These are phyloP conservation scores for Geophilus truncorum DNA, from an alignment of 2,888 invertebrate genomes.

Conservation along the genomic window DNA sequence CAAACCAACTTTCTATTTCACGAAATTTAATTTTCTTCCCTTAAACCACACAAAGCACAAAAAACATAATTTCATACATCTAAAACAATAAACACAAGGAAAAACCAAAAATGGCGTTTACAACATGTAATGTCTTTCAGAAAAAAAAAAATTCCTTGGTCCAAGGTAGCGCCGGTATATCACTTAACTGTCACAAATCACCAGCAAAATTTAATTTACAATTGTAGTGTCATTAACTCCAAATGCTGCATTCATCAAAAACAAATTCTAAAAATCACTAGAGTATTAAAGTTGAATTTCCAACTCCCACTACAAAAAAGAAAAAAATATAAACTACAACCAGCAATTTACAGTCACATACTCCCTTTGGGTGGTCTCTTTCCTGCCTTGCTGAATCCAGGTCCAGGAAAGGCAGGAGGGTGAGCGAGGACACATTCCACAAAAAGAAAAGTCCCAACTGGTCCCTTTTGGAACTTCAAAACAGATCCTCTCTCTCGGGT, in stretches of 20 bases:
- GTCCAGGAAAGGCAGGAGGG: background rate
- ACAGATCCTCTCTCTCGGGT: background rate
- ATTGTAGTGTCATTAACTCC: background rate
- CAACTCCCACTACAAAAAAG: background rate
- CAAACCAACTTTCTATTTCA: background rate
- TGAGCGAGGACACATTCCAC: background rate
- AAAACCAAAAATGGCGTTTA: background rate
- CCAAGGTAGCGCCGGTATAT: background rate
- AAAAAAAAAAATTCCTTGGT: background rate
- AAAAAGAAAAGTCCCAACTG: background rate
- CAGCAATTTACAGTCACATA: conserved; percentile 3
- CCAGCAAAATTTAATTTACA: background rate
- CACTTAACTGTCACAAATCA: background rate
- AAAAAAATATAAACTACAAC: background rate
- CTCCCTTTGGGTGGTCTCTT: conserved; percentile 10
- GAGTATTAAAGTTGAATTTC: background rate
- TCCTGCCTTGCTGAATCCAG: background rate
- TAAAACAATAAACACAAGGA: background rate
- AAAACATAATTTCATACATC: background rate
- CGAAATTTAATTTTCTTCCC: background rate
- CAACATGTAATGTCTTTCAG: background rate
- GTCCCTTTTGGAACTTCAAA: background rate
- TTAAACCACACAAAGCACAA: background rate
- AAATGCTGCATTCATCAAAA: background rate
- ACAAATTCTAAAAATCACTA: background rate